These are phyloP conservation scores for Tragulus kanchil DNA, from an alignment of 2,113 vertebrate genomes.

Conservation along the genomic window DNA sequence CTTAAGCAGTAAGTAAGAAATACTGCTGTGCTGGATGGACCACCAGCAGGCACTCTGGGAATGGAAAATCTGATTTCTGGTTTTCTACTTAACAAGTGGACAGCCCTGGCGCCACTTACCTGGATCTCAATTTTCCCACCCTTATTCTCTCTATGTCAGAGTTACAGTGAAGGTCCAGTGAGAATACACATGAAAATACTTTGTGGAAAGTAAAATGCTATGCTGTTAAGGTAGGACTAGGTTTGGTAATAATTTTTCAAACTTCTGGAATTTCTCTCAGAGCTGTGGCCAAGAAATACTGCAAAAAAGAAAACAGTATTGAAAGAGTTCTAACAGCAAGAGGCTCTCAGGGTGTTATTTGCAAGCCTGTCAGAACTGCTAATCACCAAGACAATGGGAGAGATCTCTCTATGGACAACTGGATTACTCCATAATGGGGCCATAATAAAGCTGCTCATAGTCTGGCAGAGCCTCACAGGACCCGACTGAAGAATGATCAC, in stretches of 20 bases:
- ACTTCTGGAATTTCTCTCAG: slow-evolving; percentile 15
- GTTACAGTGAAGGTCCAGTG: neutral
- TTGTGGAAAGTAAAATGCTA: neutral
- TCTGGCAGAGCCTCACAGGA: slow-evolving; percentile 24
- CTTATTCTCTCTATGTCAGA: neutral
- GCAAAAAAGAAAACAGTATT: slow-evolving; percentile 23
- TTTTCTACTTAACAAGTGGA: neutral
- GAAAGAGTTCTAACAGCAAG: slow-evolving; percentile 33
- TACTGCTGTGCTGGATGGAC: neutral
- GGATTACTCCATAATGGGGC: slow-evolving; percentile 26
- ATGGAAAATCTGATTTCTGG: neutral
- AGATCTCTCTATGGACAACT: slow-evolving; percentile 11
- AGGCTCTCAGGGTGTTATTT: neutral
- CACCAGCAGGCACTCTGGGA: neutral
- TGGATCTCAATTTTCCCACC: neutral
- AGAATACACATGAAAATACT: neutral
- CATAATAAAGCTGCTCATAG: slow-evolving; percentile 13
- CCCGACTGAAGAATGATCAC: neutral
- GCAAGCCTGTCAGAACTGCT: slow-evolving; percentile 45
- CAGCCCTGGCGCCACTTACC: neutral
- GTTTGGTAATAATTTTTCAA: slow-evolving; percentile 36
- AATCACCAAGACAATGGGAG: slow-evolving; percentile 54
- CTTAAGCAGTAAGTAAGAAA: neutral
- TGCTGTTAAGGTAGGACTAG: neutral
- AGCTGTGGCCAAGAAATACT: slow-evolving; percentile 15